These are phyloP conservation scores for Vulpes ferrilata DNA, from an alignment of 2,113 vertebrate genomes.

Conservation along the genomic window DNA sequence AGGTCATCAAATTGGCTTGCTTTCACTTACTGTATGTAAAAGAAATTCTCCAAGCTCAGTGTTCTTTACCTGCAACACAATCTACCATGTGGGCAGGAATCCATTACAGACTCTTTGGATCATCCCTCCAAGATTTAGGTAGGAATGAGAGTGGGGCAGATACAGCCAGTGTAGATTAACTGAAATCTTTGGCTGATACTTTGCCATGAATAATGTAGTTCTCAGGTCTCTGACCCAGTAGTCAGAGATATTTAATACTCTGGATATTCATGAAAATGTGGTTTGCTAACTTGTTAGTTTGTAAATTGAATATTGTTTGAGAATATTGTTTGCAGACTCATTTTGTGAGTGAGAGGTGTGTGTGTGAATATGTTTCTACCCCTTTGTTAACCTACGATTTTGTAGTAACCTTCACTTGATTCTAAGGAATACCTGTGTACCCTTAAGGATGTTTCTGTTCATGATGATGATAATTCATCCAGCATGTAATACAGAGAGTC, in stretches of 20 bases:
- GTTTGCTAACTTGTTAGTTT: background rate
- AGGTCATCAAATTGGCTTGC: background rate
- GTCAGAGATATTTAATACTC: background rate
- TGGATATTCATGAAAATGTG: background rate
- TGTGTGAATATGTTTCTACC: background rate
- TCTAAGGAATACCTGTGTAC: background rate
- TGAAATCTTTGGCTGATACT: background rate
- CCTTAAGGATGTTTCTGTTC: background rate
- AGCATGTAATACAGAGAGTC: background rate
- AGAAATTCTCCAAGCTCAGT: background rate
- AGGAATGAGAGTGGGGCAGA: background rate
- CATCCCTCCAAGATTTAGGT: background rate
- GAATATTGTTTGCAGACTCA: background rate
- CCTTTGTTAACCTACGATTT: background rate
- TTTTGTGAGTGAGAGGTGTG: background rate
- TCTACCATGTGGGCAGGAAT: background rate
- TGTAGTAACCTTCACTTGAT: background rate
- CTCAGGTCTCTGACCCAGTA: background rate
- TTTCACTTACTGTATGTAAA: background rate
- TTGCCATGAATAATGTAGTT: background rate
- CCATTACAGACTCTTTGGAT: background rate
- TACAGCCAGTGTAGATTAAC: background rate
- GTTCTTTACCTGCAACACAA: background rate
- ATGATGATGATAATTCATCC: constrained; percentile 7
- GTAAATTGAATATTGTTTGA: background rate